Conservation (phyloP, 2,113 vertebrate species). For the Gila orcuttii region DNA sequence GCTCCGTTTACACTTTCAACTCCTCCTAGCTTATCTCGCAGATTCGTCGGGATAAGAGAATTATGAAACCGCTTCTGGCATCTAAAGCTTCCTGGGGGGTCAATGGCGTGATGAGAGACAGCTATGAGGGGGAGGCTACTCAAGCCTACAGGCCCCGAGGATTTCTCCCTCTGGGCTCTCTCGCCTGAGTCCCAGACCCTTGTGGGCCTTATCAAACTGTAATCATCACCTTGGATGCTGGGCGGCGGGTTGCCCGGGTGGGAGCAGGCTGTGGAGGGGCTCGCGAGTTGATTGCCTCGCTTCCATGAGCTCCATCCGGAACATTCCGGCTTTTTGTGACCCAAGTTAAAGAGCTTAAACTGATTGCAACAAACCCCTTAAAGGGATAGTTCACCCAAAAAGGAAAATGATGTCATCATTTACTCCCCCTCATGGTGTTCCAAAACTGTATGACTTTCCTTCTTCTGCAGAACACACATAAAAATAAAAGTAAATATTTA, state of each 20-base stretch:
- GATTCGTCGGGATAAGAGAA: slow-evolving; percentile 81
- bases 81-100: slow-evolving; percentile 84
- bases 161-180: slow-evolving; percentile 50
- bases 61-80: slow-evolving; percentile 80
- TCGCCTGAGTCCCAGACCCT: slow-evolving; percentile 37
- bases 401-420: not conserved
- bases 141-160: slow-evolving; percentile 47
- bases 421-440: not conserved
- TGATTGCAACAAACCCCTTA: not conserved
- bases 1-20: slow-evolving; percentile 82
- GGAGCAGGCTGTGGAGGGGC: slow-evolving; percentile 63
- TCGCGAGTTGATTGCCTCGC: slow-evolving; percentile 68
- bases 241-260: slow-evolving; percentile 56
- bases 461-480: not conserved
- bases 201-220: slow-evolving; percentile 59
- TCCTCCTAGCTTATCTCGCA: slow-evolving; percentile 77
- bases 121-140: slow-evolving; percentile 69
- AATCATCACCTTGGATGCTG: slow-evolving; percentile 59
- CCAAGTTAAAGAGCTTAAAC: slow-evolving; percentile 67
- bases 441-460: not conserved
- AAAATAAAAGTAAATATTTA: not conserved
- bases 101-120: slow-evolving; percentile 81
- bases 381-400: not conserved
- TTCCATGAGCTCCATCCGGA: slow-evolving; percentile 74
- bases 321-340: slow-evolving; percentile 77